Base-by-base conservation (phyloP, 2,113 vertebrate species). In the Lampris incognitus region DNA sequence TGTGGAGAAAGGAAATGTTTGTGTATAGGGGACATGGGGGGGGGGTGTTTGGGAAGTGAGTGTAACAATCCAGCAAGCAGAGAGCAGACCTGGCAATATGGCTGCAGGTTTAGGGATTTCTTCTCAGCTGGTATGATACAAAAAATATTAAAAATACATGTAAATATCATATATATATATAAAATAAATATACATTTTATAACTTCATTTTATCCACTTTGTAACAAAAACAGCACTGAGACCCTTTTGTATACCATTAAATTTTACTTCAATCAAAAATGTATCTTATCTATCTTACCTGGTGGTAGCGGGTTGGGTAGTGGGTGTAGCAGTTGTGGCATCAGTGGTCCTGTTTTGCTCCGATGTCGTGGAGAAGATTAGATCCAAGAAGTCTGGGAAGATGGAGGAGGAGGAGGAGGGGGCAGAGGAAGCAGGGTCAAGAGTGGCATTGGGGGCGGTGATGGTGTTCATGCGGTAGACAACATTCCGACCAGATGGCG, bases 401-500 rank as follows among this genome's bases (percentile, higher is more conserved):
- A 79, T 36, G 68, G 84, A 67, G 0, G 73, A 40, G 59, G 79
- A 59, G n/a, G 78, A 73, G 11, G 84, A 54, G 46, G n/a, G 38
- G 6, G 68, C 39, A 10, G 81, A 59, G 5, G 9, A n/a, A 1
- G 58, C 49, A 3, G 24, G 24, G 24, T 24, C 24, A 24, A 24
- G 24, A 24, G 79, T 65, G 67, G 42, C 6, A 36, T 76, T 89
- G 13, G 76, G 77, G 7, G 89, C 78, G 24, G 91, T 85, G 0
- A 89, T 84, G 2, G 88, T 90, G 93, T 91, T 91, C 86, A 95
- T 91, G 41, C 81, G 86, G 70, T 92, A 93, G 75, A 92, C 76
- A 1, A 94, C 75, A 13, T 93, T 93, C 9, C 61, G 83, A 5
- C 84, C 93, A 41, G 84, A 82, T 10, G 94, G 87, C 0, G 85